Evolutionary conservation across 1,140 invertebrate species (phyloP), one percentile per base, ranked within the genome.

Genomic region (Ceratosolen solmsi): DNA sequence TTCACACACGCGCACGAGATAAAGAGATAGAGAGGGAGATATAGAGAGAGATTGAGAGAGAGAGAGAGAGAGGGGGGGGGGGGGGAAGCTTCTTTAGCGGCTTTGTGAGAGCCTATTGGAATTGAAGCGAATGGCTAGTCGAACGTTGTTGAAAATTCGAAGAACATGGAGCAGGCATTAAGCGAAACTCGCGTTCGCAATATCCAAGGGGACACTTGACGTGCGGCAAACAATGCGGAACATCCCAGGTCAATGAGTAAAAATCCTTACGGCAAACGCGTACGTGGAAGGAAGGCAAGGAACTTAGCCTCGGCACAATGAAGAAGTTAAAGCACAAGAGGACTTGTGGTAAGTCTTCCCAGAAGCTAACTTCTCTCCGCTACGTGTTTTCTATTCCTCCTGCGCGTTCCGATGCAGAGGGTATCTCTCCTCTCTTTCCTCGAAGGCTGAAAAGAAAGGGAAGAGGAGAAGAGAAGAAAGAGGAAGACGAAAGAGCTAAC

Each of bases 361-460:
- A 27, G 73, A 75, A 75, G 73, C 73, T 60, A 36, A 38, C 54
- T 38, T 41, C 58, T 76, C 25, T 76, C 51, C 17, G 56, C 38
- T 9, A 46, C 38, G 41, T 27, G 25, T 58, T 54, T 54, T 41
- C 72, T 74, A 75, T 25, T 54, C 63, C 60, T 30, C 33, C 25
- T 49, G 56, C 56, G 60, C 46, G 72, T 41, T 58, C 60, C 9
- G 46, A 79, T 22, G 38, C 33, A 46, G 25, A 33, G 20, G 36
- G 36, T 70, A 70, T 41, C 65, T 70, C 33, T 38, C 17, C 63
- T 38, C 63, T 68, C 63, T 38, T n/a, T 49, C 30, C n/a, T 71
- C n/a, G 38, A 68, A 9, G 2, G 5, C 1, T 22, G 11, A 46
- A 15, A 56, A 79, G 77, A 65, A 78, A 70, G 70, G 85, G 60